These are phyloP conservation scores for Tetragonula carbonaria DNA, from an alignment of 2,888 invertebrate species.

Conservation along the genomic window DNA sequence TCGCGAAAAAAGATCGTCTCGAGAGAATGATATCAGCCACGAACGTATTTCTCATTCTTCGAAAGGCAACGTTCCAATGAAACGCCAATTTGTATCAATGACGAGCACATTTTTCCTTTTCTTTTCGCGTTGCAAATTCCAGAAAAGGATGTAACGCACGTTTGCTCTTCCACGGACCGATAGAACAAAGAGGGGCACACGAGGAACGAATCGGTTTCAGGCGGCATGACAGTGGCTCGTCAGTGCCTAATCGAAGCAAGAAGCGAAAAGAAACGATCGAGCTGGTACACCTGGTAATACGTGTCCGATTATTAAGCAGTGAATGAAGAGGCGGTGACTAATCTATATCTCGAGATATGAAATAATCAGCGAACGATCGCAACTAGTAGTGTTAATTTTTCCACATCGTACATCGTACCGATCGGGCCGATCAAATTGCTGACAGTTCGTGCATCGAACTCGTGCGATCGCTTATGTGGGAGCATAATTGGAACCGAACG, in stretches of 20 bases:
- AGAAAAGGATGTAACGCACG: slow-evolving; percentile 16
- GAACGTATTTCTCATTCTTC: not conserved
- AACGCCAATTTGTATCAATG: not conserved
- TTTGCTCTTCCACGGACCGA: slow-evolving; percentile 41
- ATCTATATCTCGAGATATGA: slow-evolving; percentile 29
- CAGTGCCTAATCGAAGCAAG: slow-evolving; percentile 25
- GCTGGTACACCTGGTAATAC: slow-evolving; percentile 13
- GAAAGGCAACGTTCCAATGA: not conserved
- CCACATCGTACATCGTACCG: not conserved
- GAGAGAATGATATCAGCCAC: not conserved
- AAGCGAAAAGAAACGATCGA: slow-evolving; percentile 43
- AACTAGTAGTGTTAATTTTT: not conserved
- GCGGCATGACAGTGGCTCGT: slow-evolving; percentile 13
- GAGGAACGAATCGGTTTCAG: slow-evolving; percentile 30
- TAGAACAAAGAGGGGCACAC: slow-evolving; percentile 27
- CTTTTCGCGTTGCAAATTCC: not conserved
- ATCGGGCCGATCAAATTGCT: not conserved
- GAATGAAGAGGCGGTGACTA: slow-evolving; percentile 45
- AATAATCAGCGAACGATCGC: slow-evolving; percentile 37
- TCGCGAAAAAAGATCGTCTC: not conserved
- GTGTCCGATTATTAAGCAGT: slow-evolving; percentile 42
- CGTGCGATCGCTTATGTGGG: slow-evolving; percentile 16
- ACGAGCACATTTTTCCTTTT: not conserved
- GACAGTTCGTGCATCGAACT: not conserved
- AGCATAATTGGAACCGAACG: not conserved